Evolutionary conservation across 1,140 invertebrate genomes (phyloP), one percentile per base, ranked within the genome.

Genomic region (Calycopis cecrops): DNA sequence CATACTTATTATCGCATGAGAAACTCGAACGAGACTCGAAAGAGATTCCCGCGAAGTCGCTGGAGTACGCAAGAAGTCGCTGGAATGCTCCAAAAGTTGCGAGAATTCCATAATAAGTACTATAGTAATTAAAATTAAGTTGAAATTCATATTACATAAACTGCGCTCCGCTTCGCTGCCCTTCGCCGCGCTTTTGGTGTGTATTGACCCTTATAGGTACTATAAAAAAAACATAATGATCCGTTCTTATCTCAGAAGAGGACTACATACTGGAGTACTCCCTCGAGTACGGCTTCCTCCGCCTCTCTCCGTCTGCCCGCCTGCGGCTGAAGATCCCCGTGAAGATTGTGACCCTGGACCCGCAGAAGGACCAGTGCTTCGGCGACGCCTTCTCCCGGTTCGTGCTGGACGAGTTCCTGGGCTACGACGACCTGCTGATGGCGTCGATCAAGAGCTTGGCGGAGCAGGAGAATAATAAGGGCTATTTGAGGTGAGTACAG

Each of bases 181-280:
- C n/a, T n/a, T n/a, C n/a, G n/a, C n/a, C n/a, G n/a, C n/a, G n/a
- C n/a, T n/a, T n/a, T n/a, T n/a, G n/a, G n/a, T n/a, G n/a, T n/a
- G n/a, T n/a, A n/a, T n/a, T n/a, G n/a, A n/a, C n/a, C n/a, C n/a
- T n/a, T n/a, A n/a, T n/a, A n/a, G n/a, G n/a, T 6, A 28, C 21
- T 28, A 28, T 3, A 28, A 2, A 2, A 6, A 28, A 28, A 6
- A 28, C 6, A 28, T 3, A 28, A 28, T 28, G 21, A 28, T 28
- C 21, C 6, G 2, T 49, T 56, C 51, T 54, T 18, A 35, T 93
- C 93, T 87, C 91, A 78, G 95, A 97, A 67, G 97, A 98, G 68
- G 95, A 97, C 73, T 99, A 99, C 77, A 98, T 99, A 35, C 94
- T 99, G 4, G 98, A 99, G 83, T 99, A 99, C 90, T 96, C 98